Evolutionary conservation across 1,140 invertebrate species (phyloP).

Genomic region (Latrodectus geometricus): DNA sequence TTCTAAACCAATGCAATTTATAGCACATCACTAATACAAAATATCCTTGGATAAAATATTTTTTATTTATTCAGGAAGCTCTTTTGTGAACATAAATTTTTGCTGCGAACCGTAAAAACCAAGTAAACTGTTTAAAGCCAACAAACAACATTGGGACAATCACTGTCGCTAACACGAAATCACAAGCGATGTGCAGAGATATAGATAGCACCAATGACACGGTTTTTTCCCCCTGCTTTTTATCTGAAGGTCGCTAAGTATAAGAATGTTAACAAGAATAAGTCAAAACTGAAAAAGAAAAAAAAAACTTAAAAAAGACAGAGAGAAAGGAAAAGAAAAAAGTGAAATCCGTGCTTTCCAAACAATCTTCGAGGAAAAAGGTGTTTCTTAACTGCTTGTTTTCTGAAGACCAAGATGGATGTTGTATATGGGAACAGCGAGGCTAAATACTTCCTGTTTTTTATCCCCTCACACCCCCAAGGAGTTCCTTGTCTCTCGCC

Average conservation of each 20-base stretch:
- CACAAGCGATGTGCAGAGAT: neutral
- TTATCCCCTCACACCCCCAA: neutral
- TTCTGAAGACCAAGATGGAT: neutral
- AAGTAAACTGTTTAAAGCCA: neutral
- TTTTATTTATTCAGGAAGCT: no score
- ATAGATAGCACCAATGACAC: conserved; percentile 32
- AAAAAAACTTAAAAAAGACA: neutral
- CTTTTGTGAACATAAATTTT: no score
- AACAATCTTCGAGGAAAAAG: neutral
- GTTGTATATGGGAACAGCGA: neutral
- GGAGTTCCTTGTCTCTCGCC: neutral
- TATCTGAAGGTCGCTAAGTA: conserved; percentile 9
- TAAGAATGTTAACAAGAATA: conserved; percentile 1
- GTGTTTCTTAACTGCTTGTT: neutral
- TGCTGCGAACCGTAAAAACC: neutral
- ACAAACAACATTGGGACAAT: neutral
- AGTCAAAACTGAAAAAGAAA: conserved; percentile 14
- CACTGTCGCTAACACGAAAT: neutral
- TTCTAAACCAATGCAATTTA: no score
- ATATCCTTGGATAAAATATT: no score
- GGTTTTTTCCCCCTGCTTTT: neutral
- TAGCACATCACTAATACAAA: no score
- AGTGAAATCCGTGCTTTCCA: neutral
- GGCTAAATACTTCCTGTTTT: neutral
- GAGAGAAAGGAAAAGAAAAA: neutral